Conservation (phyloP, 1,140 invertebrate species). For the Ganaspis sp. region DNA sequence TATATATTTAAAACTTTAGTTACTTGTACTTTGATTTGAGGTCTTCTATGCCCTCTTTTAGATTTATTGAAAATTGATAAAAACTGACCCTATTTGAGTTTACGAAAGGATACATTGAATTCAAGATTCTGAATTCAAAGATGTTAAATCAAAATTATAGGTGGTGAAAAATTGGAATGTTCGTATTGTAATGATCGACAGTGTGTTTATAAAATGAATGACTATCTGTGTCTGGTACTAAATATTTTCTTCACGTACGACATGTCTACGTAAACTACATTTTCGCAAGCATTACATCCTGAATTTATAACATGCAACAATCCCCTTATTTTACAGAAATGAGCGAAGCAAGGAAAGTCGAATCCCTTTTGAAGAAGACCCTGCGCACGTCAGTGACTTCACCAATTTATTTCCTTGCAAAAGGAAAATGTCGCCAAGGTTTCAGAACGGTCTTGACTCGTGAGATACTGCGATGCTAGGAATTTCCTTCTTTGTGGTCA, state of each 20-base stretch:
- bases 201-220: background rate
- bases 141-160: too few relatives aligned
- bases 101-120: too few relatives aligned
- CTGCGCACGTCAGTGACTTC: background rate
- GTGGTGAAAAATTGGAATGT: background rate
- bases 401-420: constrained; percentile 20
- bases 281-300: background rate
- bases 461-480: constrained; percentile 1
- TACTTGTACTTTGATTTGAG: too few relatives aligned
- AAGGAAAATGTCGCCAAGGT: constrained; percentile 26
- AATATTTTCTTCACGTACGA: constrained; percentile 21
- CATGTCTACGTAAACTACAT: constrained; percentile 6
- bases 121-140: too few relatives aligned
- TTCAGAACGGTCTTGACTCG: constrained; percentile 13
- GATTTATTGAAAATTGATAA: too few relatives aligned
- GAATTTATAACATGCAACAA: constrained; percentile 28
- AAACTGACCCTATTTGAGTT: too few relatives aligned
- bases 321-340: constrained; percentile 15
- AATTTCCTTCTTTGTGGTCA: constrained; percentile 4
- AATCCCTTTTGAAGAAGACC: constrained; percentile 15
- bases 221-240: background rate
- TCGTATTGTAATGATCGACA: background rate
- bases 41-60: too few relatives aligned
- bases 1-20: too few relatives aligned
- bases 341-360: constrained; percentile 2